These are phyloP conservation scores for Clunio marinus DNA, from an alignment of 2,888 invertebrate species.

Conservation along the genomic window DNA sequence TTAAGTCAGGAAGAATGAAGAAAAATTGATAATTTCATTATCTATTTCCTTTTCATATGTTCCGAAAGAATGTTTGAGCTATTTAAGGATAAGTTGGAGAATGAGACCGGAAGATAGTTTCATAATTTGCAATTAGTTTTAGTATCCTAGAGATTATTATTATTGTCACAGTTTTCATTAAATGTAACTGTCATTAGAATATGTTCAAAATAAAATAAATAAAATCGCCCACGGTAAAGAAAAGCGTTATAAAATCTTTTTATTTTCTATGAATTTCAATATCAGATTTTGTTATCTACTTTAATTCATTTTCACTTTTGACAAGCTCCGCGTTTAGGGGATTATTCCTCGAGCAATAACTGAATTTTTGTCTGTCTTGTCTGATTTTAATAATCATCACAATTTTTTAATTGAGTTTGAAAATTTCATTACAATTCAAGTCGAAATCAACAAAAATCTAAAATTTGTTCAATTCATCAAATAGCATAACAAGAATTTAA, in stretches of 20 bases:
- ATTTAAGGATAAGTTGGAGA: background rate
- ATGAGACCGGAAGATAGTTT: background rate
- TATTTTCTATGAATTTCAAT: no score
- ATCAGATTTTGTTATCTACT: background rate
- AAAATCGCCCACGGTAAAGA: background rate
- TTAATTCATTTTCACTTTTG: no score
- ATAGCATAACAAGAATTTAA: no score
- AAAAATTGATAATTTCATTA: background rate
- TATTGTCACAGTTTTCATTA: background rate
- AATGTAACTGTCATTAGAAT: background rate
- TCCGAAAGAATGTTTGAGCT: background rate
- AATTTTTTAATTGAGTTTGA: no score
- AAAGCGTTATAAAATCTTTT: no score
- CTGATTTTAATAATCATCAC: no score
- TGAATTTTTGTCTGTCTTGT: no score
- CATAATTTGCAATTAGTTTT: background rate
- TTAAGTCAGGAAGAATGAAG: background rate
- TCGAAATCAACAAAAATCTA: no score
- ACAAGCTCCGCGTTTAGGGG: no score
- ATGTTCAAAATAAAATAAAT: background rate
- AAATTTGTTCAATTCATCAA: no score
- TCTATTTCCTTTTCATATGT: background rate
- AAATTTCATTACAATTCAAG: no score
- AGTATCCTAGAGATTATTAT: background rate
- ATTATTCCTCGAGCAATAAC: no score